Evolutionary conservation across 2,797 vertebrate species (phyloP).

Genomic region (Gouania willdenowi): DNA sequence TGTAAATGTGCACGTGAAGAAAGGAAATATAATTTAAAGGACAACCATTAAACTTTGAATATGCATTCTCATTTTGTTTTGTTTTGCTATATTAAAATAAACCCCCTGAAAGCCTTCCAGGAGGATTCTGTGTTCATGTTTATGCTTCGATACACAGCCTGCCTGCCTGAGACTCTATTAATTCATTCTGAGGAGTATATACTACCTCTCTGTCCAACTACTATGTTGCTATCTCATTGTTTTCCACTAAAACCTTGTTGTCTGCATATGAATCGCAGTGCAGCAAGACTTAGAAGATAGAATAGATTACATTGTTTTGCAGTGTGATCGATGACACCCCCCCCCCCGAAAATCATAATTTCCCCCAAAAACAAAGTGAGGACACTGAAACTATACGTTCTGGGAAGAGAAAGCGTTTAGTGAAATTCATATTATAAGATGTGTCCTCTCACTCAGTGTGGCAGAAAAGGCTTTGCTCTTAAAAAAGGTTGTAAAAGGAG

Average conservation of each 20-base stretch:
- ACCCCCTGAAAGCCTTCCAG: slow-evolving; percentile 5
- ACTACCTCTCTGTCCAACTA: slow-evolving; percentile 27
- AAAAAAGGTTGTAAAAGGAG: slow-evolving; percentile 32
- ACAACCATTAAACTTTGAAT: too few relatives aligned
- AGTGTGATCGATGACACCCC: slow-evolving; percentile 47
- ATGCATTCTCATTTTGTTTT: too few relatives aligned
- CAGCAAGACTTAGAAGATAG: slow-evolving; percentile 41
- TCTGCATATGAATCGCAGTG: slow-evolving; percentile 44
- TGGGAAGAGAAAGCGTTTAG: slow-evolving; percentile 4
- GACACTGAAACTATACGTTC: slow-evolving; percentile 25
- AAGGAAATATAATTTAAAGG: too few relatives aligned
- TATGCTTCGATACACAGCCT: too few relatives aligned
- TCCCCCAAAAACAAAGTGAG: slow-evolving; percentile 29
- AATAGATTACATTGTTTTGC: slow-evolving; percentile 57
- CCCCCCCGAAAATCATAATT: slow-evolving; percentile 40
- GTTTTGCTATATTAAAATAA: too few relatives aligned
- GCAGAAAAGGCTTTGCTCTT: slow-evolving; percentile 2
- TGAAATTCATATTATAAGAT: slow-evolving; percentile 25
- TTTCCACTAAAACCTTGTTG: slow-evolving; percentile 18
- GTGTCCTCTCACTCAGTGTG: slow-evolving; percentile 15
- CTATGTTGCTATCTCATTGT: slow-evolving; percentile 30
- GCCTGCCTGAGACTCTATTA: too few relatives aligned
- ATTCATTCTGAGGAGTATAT: slow-evolving; percentile 29
- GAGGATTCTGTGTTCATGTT: too few relatives aligned
- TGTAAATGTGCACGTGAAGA: too few relatives aligned